Conservation (phyloP, 2,888 invertebrate genomes). For the Xanthorhoe spadicearia region DNA sequence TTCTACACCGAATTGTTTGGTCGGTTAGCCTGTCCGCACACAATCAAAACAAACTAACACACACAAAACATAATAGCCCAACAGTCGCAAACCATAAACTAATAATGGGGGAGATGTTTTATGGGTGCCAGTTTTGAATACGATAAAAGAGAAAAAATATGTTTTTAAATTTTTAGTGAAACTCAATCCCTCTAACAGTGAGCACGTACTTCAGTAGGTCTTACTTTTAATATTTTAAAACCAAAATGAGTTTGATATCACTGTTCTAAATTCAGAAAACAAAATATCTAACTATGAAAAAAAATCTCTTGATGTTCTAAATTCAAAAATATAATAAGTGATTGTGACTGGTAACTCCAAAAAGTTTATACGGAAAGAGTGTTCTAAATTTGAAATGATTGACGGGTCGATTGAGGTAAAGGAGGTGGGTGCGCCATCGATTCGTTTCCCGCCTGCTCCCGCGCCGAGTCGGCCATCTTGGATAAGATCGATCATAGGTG, state of each 20-base stretch:
- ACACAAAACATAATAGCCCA: slow-evolving; percentile 80
- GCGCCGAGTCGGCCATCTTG: slow-evolving; percentile 81
- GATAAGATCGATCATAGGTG: slow-evolving; percentile 82
- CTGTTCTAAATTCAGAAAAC: not conserved
- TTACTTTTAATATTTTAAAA: slow-evolving; percentile 25
- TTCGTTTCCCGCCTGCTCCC: slow-evolving; percentile 74
- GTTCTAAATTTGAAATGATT: slow-evolving; percentile 67
- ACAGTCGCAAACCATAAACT: slow-evolving; percentile 82
- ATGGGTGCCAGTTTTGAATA: slow-evolving; percentile 82
- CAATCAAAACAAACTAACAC: slow-evolving; percentile 79
- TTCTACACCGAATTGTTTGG: slow-evolving; percentile 60
- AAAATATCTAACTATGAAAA: too few species aligned
- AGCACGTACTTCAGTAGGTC: slow-evolving; percentile 63
- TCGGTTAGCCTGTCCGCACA: slow-evolving; percentile 72
- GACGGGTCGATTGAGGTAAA: slow-evolving; percentile 64
- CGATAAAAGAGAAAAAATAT: slow-evolving; percentile 54
- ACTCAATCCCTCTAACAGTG: slow-evolving; percentile 67
- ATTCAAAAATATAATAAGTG: not conserved
- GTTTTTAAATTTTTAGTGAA: slow-evolving; percentile 75
- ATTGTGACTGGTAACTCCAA: slow-evolving; percentile 2
- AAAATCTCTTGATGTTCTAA: not conserved
- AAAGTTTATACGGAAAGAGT: slow-evolving; percentile 41
- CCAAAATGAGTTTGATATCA: not conserved
- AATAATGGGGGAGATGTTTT: slow-evolving; percentile 85
- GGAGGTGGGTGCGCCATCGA: slow-evolving; percentile 70